These are phyloP conservation scores for Eupristina koningsbergeri DNA, from an alignment of 1,140 invertebrate species.

Conservation along the genomic window DNA sequence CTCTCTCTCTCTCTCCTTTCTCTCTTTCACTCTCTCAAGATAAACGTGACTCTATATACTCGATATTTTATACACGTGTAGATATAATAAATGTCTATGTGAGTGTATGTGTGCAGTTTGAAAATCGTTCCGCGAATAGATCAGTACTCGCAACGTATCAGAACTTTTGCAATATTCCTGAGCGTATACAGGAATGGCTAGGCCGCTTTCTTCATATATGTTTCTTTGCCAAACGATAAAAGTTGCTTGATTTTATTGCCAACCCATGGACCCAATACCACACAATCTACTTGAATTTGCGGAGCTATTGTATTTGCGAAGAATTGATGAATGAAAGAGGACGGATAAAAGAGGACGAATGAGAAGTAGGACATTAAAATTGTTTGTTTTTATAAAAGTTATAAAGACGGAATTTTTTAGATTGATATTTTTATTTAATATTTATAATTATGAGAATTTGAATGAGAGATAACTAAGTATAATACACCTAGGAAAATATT, in stretches of 20 bases:
- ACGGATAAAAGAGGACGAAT: not conserved
- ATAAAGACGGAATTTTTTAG: not conserved
- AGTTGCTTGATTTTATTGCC: constrained; percentile 29
- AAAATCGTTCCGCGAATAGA: constrained; percentile 21
- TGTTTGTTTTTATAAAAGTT: not conserved
- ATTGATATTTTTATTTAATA: too few relatives aligned
- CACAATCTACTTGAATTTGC: not conserved
- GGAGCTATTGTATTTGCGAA: not conserved
- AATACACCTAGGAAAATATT: too few relatives aligned
- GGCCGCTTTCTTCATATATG: not conserved
- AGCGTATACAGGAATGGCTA: not conserved
- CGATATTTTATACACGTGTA: not conserved
- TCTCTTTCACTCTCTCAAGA: constrained; percentile 27
- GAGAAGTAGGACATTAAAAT: not conserved
- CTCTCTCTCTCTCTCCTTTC: constrained; percentile 33
- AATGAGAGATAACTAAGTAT: too few relatives aligned
- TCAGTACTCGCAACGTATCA: not conserved
- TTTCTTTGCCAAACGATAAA: constrained; percentile 26
- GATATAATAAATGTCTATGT: not conserved
- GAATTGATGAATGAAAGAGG: not conserved
- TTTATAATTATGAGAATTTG: too few relatives aligned
- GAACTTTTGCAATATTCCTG: constrained; percentile 44
- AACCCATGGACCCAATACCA: not conserved
- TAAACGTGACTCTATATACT: constrained; percentile 22
- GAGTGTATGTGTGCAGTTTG: not conserved